Conservation (phyloP, 2,113 vertebrate genomes). For the Lophotis ruficrista region DNA sequence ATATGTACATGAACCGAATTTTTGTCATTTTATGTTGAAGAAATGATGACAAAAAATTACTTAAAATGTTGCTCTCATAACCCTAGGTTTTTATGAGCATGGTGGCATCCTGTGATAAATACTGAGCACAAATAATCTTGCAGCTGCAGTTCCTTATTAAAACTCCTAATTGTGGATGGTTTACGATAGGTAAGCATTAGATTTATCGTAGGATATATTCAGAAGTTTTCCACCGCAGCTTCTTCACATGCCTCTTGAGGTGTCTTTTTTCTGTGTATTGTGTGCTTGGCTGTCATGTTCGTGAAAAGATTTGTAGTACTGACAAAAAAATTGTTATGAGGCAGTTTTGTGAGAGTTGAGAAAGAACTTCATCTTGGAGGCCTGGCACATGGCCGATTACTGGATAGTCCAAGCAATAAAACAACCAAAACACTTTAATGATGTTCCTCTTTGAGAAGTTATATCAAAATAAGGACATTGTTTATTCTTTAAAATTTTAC, state of each 20-base stretch:
- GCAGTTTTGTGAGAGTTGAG: neutral
- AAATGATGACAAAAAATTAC: neutral
- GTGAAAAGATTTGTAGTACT: neutral
- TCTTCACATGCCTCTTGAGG: constrained; percentile 10
- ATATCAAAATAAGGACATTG: neutral
- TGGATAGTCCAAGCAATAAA: neutral
- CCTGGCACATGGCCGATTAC: neutral
- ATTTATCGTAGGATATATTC: constrained; percentile 26
- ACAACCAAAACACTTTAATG: neutral
- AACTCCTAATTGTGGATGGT: constrained; percentile 57
- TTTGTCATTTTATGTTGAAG: neutral
- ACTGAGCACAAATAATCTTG: constrained; percentile 53
- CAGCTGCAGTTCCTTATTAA: constrained; percentile 58
- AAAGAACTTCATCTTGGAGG: neutral
- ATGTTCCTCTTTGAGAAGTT: neutral
- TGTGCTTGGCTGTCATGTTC: constrained; percentile 22
- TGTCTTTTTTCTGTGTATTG: neutral
- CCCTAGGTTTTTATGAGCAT: constrained; percentile 44
- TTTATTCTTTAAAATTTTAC: neutral
- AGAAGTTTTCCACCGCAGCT: constrained; percentile 42
- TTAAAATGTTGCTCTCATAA: neutral
- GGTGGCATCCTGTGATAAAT: constrained; percentile 66
- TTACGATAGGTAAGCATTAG: constrained; percentile 59
- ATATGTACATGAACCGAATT: neutral
- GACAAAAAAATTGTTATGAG: neutral